Evolutionary conservation across 1,140 invertebrate species (phyloP).

Genomic region (Drosophila pseudoobscura): DNA sequence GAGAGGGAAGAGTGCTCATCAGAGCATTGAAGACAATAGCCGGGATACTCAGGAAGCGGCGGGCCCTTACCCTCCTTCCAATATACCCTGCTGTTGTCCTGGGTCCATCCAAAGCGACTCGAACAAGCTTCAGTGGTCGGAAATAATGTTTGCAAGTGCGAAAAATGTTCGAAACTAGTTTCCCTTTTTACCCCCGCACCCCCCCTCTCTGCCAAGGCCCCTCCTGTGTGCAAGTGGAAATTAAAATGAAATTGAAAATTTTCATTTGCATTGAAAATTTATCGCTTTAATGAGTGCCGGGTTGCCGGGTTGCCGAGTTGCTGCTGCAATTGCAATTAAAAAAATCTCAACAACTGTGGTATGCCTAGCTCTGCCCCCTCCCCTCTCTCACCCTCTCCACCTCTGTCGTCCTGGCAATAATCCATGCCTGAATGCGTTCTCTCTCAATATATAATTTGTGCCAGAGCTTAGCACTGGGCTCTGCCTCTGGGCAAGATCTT

Average conservation of each 20-base stretch:
- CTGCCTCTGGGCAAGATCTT: conserved; percentile 42
- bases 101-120: too few species aligned
- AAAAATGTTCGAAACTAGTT: conserved; percentile 65
- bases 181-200: conserved; percentile 27
- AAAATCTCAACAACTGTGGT: conserved; percentile 35
- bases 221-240: conserved; percentile 17
- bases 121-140: too few species aligned
- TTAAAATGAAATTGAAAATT: conserved; percentile 54
- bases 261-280: conserved; percentile 54
- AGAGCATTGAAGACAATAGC: too few species aligned
- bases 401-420: conserved; percentile 39
- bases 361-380: conserved; percentile 1
- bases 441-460: conserved; percentile 38
- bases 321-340: conserved; percentile 59
- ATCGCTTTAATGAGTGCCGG: conserved; percentile 55
- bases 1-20: too few species aligned
- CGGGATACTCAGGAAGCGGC: too few species aligned
- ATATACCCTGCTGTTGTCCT: too few species aligned
- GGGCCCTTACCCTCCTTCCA: neutral
- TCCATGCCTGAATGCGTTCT: conserved; percentile 53
- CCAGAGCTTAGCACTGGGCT: conserved; percentile 23
- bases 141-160: conserved; percentile 19
- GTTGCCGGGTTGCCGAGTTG: too few species aligned
- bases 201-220: neutral
- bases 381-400: neutral